phyloP scores from a whole-genome alignment of 2,888 invertebrate genomes.

The Habroteleia sp. region DNA sequence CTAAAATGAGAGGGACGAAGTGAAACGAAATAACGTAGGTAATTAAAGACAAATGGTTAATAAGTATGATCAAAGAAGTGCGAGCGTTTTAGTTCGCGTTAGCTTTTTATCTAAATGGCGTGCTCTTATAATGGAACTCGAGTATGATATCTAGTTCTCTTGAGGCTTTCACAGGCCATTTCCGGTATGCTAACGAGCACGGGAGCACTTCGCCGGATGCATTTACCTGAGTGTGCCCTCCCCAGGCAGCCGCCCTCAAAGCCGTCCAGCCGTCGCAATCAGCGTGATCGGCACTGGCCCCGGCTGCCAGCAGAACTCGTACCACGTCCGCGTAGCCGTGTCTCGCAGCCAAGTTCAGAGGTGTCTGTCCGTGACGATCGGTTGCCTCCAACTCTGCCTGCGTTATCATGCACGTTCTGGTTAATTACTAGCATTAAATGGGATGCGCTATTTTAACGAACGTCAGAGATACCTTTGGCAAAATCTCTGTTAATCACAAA shows the following conservation, averaged over 20 bases:
- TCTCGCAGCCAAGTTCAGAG: constrained; percentile 91
- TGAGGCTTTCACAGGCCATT: constrained; percentile 55
- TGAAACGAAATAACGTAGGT: constrained; percentile 2
- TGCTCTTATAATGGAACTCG: constrained; percentile 46
- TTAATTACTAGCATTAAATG: constrained; percentile 52
- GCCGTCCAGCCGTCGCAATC: constrained; percentile 95
- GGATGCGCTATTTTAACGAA: constrained; percentile 19
- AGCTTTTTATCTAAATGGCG: constrained; percentile 52
- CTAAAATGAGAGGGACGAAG: no score
- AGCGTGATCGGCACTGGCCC: constrained; percentile 88
- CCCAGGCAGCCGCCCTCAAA: constrained; percentile 96
- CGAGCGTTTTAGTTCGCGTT: constrained; percentile 78
- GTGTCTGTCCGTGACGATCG: constrained; percentile 91
- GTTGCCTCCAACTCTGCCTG: constrained; percentile 83
- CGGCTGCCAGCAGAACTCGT: constrained; percentile 84
- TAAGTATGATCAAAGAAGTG: constrained; percentile 48
- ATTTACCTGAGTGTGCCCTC: constrained; percentile 92
- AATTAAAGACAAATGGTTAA: constrained; percentile 39
- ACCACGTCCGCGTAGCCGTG: constrained; percentile 89
- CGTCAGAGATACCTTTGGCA: constrained; percentile 1
- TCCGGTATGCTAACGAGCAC: constrained; percentile 56
- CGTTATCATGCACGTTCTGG: constrained; percentile 47
- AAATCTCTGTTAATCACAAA: constrained; percentile 34
- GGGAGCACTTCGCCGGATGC: constrained; percentile 54
- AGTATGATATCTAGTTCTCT: constrained; percentile 57